Percentiles rank a stretch among this genome's conserved stretches.
These are phyloP conservation scores for Anser cygnoides DNA, from an alignment of 2,113 vertebrate species.

Conservation along the genomic window DNA sequence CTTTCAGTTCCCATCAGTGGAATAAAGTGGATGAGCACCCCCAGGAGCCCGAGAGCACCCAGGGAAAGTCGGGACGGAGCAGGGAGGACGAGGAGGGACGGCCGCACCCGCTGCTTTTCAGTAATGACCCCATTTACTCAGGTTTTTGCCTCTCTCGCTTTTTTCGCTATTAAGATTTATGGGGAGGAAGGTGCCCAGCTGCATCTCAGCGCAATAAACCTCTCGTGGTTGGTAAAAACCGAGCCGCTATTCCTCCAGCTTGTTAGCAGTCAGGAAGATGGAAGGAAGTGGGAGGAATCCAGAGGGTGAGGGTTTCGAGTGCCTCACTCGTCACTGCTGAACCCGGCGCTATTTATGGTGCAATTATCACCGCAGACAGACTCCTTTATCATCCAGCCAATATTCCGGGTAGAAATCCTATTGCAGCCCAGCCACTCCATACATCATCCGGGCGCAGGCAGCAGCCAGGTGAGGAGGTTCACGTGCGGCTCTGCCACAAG, in stretches of 20 bases:
- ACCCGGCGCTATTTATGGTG: conserved; percentile 60
- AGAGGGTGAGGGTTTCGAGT: conserved; percentile 46
- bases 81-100: neutral
- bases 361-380: conserved; percentile 60
- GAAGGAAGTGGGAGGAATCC: conserved; percentile 60
- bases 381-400: conserved; percentile 62
- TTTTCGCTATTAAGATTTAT: conserved; percentile 34
- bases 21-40: neutral
- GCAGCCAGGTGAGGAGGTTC: conserved; percentile 23
- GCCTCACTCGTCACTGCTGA: conserved; percentile 52
- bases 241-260: conserved; percentile 17
- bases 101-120: neutral
- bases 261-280: conserved; percentile 63
- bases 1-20: conserved; percentile 37
- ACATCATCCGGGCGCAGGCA: neutral
- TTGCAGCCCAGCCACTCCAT: conserved; percentile 36
- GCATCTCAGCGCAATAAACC: conserved; percentile 9
- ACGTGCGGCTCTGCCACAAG: neutral
- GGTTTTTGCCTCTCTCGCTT: neutral
- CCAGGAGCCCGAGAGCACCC: neutral
- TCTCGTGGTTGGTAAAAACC: neutral
- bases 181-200: conserved; percentile 16
- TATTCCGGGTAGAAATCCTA: conserved; percentile 56
- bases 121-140: neutral
- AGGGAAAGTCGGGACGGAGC: neutral